phyloP scores from a whole-genome alignment of 2,888 invertebrate genomes.

The Hypselothyrea guttata region DNA sequence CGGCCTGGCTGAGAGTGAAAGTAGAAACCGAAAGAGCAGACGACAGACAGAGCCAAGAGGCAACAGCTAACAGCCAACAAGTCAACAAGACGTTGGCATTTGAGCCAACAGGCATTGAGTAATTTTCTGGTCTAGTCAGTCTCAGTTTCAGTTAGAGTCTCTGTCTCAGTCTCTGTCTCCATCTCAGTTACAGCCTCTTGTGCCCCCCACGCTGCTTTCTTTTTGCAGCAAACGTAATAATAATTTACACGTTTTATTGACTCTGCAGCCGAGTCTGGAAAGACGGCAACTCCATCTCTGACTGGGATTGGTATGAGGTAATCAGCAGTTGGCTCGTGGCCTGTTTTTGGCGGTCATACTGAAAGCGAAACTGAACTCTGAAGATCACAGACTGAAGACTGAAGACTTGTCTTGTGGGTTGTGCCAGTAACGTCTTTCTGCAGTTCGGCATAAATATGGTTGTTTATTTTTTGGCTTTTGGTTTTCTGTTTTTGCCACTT shows the following conservation, averaged over 20 bases:
- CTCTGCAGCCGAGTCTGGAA: constrained; percentile 8
- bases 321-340: constrained; percentile 28
- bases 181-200: constrained; percentile 11
- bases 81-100: constrained; percentile 38
- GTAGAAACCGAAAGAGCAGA: constrained; percentile 44
- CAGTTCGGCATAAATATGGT: constrained; percentile 1
- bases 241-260: constrained; percentile 63
- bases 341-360: constrained; percentile 61
- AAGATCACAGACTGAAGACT: constrained; percentile 29
- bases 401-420: too few relatives aligned
- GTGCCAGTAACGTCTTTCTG: constrained; percentile 34
- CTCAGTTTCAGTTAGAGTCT: not conserved
- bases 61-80: constrained; percentile 1
- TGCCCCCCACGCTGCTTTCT: constrained; percentile 53
- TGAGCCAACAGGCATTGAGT: constrained; percentile 52
- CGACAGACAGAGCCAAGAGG: constrained; percentile 6
- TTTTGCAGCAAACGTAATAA: constrained; percentile 54
- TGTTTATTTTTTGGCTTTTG: not conserved
- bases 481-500: constrained; percentile 32
- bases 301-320: constrained; percentile 48
- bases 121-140: constrained; percentile 63
- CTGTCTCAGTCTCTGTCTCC: constrained; percentile 13
- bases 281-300: constrained; percentile 4
- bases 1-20: constrained; percentile 53
- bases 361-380: constrained; percentile 59